Evolutionary conservation across 1,140 invertebrate genomes (phyloP), one percentile per base, ranked within the genome.

Genomic region (Odontomachus brunneus): DNA sequence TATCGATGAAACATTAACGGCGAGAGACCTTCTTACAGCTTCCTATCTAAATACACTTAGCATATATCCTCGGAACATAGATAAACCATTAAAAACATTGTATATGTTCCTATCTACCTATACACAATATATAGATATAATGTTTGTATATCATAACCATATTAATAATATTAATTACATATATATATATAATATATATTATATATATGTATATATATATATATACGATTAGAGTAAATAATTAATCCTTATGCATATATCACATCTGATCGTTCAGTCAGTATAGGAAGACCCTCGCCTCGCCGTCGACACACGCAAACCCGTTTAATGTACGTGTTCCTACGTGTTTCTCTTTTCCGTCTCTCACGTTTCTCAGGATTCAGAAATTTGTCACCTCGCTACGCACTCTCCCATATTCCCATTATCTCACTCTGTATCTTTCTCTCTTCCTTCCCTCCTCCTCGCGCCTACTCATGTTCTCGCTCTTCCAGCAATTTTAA

Each of bases 201-300:
- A 86, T 88, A 83, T 89, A 84, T 88, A 82, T 87, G 9, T 44
- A 7, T 75, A 75, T 76, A 73, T 76, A 53, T 84, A 66, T 84
- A 84, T 82, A 49, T 82, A 92, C 87, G 89, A 92, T 90, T 91
- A 90, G 86, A 87, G 89, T 92, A 91, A 92, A 91, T 92, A 91
- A 91, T 92, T 91, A 89, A 91, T 90, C 88, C 92, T 94, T 94
- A 94, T 91, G 91, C 91, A 88, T 94, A 94, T 94, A 94, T 94
- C 93, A 94, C 93, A 94, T 94, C 93, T 94, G 93, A 94, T 93
- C 93, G 91, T 94, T 94, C 93, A 94, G 93, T 94, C 93, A 94
- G 91, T 93, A 92, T 94, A 94, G 93, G 93, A 94, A 94, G 93
- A 93, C 93, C 93, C 92, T 94, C 92, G 92, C 93, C 90, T 92